Conservation (phyloP, 2,113 vertebrate genomes). For the Trogon melanurus region DNA sequence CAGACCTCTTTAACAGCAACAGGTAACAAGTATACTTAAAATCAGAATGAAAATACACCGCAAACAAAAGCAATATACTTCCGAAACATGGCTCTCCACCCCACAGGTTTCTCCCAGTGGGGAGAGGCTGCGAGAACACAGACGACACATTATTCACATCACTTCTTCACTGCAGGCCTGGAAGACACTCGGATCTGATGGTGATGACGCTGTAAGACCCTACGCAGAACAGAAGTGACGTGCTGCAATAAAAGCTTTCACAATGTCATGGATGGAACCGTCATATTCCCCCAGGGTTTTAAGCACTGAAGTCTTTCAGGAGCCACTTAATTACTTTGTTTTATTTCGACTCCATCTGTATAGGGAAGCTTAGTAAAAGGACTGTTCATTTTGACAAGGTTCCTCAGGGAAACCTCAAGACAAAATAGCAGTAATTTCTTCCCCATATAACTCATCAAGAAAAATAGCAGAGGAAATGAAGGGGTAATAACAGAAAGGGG, state of each 20-base stretch:
- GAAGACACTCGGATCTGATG: not conserved
- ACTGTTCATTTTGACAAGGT: constrained; percentile 36
- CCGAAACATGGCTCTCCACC: constrained; percentile 2
- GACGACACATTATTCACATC: not conserved
- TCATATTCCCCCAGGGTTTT: constrained; percentile 9
- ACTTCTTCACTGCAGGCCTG: not conserved
- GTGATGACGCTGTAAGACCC: not conserved
- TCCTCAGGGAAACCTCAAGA: constrained; percentile 35
- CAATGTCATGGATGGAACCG: not conserved
- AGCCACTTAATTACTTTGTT: constrained; percentile 56
- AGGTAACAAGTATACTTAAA: constrained; percentile 25
- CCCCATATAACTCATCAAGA: constrained; percentile 31
- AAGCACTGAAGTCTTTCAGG: constrained; percentile 26
- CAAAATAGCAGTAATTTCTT: constrained; percentile 53
- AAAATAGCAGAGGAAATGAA: constrained; percentile 35
- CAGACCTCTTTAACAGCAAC: not conserved
- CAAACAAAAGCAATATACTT: constrained; percentile 25
- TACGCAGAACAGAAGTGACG: not conserved
- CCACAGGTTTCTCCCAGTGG: not conserved
- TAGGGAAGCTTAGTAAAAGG: constrained; percentile 21
- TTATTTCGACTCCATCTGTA: constrained; percentile 26
- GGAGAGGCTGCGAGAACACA: not conserved
- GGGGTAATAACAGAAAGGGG: not conserved
- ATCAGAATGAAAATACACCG: constrained; percentile 7
- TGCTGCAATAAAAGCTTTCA: not conserved